Evolutionary conservation across 1,140 invertebrate species (phyloP).

Genomic region (Trichonephila clavipes): DNA sequence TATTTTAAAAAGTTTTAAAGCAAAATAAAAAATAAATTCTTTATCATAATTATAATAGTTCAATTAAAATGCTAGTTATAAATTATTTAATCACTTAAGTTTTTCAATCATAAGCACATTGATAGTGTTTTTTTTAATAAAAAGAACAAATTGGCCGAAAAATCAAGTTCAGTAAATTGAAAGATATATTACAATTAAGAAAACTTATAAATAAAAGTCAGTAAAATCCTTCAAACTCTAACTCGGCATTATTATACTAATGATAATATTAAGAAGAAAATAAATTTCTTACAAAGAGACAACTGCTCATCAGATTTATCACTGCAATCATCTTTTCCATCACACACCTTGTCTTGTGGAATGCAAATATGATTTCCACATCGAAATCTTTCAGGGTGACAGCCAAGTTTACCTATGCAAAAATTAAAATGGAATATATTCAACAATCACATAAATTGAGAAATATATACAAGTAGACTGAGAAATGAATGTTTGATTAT

Average conservation of each 20-base stretch:
- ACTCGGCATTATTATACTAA: neutral
- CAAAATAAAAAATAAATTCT: too few relatives aligned
- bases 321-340: conserved; percentile 86
- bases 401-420: conserved; percentile 75
- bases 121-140: too few relatives aligned
- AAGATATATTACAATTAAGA: too few relatives aligned
- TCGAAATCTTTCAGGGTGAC: conserved; percentile 80
- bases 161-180: too few relatives aligned
- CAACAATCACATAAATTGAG: neutral
- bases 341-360: conserved; percentile 83
- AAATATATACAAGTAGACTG: neutral
- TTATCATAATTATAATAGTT: too few relatives aligned
- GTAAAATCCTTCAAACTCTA: neutral
- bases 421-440: neutral
- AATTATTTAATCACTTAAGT: too few relatives aligned
- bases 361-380: conserved; percentile 83
- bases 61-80: too few relatives aligned
- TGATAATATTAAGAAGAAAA: neutral
- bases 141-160: too few relatives aligned
- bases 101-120: too few relatives aligned
- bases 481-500: too few relatives aligned
- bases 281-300: conserved; percentile 78
- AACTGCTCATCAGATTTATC: conserved; percentile 85
- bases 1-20: too few relatives aligned
- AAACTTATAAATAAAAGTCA: neutral